Base-by-base conservation (phyloP, 2,888 invertebrate species). In the Notocelia uddmanniana region DNA sequence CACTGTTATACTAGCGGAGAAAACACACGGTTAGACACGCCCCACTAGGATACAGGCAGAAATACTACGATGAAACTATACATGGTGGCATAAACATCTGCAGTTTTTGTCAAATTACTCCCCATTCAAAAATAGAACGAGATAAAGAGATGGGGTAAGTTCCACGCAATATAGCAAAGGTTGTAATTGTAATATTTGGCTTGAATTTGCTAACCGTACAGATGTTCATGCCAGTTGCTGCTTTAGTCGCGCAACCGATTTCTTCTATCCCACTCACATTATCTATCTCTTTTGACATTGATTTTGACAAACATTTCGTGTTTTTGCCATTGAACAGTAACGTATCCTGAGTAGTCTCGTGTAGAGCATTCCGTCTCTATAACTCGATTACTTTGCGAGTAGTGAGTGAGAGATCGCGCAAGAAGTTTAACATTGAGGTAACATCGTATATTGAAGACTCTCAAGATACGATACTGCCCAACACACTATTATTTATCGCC, bases 1-100 rank as follows among this genome's bases (percentile, higher is more conserved):
- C 89, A 93, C 93, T 81, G 94, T 92, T 83, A 94, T 92, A 93
- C 94, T 94, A 93, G 90, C 91, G 84, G 84, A 87, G 79, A 91
- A 91, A 91, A 90, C 85, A 89, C 82, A 86, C 85, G 83, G 85
- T 89, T 84, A 85, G 79, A 74, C 79, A 80, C 79, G 78, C 78
- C 54, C 57, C 31, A 75, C 77, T 74, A 76, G 58, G 21, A 26
- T 26, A 26, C 23, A 45, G 55, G 23, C 26, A 52, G 52, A 52
- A 41, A 68, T 73, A 76, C 69, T 63, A 73, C 66, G 45, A 45
- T 45, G 15, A 45, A 45, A 45, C 45, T 45, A 41, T 41, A 31
- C 31, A 45, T 45, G 45, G 45, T 45, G n/a, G 8, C 45, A 45
- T 1, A 45, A 45, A n/a, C 45, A 45, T 45, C n/a, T n/a, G 41